Conservation (phyloP, 2,113 vertebrate genomes). For the Alosa alosa region DNA sequence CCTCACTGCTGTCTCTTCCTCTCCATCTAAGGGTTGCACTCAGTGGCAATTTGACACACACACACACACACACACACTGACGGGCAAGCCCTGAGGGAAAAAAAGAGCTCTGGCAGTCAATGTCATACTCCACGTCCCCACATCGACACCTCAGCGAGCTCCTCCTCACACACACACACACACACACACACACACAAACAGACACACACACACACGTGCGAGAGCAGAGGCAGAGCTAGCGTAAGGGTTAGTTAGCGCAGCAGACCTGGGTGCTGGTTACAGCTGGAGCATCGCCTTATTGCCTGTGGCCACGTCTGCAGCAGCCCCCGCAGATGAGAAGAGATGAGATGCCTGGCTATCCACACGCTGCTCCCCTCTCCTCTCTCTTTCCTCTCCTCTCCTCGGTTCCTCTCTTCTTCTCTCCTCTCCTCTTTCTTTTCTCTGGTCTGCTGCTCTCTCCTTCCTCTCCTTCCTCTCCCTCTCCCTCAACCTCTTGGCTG, state of each 20-base stretch:
- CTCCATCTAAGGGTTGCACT: neutral
- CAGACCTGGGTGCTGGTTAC: constrained; percentile 63
- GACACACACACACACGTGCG: constrained; percentile 54
- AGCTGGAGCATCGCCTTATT: constrained; percentile 48
- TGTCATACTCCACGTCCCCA: constrained; percentile 1
- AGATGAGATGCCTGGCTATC: constrained; percentile 40
- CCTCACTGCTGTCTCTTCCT: constrained; percentile 32
- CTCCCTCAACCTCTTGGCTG: constrained; percentile 18
- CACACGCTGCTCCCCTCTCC: constrained; percentile 44
- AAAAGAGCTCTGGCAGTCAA: neutral
- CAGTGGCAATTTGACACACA: neutral
- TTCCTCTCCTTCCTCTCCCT: neutral
- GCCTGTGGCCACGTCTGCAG: constrained; percentile 64
- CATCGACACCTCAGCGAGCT: neutral
- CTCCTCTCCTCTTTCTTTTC: constrained; percentile 18
- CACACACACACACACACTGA: constrained; percentile 5
- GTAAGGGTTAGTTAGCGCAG: constrained; percentile 24
- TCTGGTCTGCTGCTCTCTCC: constrained; percentile 4
- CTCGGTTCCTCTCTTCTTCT: constrained; percentile 21
- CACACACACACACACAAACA: constrained; percentile 56
- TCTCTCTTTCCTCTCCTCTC: constrained; percentile 52
- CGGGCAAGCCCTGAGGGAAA: neutral
- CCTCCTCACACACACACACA: constrained; percentile 39
- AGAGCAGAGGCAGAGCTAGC: constrained; percentile 54
- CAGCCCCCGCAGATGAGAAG: constrained; percentile 53